Base-by-base conservation (phyloP, 1,140 invertebrate species). In the Globodera rostochiensis region DNA sequence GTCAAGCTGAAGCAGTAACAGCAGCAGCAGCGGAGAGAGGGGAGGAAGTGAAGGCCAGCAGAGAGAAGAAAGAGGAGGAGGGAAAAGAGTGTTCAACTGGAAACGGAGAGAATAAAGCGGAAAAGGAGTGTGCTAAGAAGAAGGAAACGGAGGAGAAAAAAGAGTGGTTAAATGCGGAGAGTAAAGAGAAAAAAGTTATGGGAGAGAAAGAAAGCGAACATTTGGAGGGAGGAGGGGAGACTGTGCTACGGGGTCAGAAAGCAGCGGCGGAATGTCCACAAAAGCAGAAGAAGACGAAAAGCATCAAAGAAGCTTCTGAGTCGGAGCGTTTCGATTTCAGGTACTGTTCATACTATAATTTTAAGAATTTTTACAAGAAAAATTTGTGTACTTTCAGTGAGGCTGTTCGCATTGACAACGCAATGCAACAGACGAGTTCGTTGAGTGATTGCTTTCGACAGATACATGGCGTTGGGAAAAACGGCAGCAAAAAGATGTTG, bases 331-430 rank as follows among this genome's bases (percentile, higher is more conserved):
- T 78, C 46, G 69, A 80, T 53, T 80, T 74, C 53, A 45, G 13
- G 79, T 74, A 6, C 47, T n/a, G 15, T 36, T 25, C n/a, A n/a
- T n/a, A n/a, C n/a, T 3, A 9, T 73, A 73, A n/a, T 15, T 36
- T 60, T 15, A 0, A 46, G 53, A 15, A 15, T 77, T 60, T 53
- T 13, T 4, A 4, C 36, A 36, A 36, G 2, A 36, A 36, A 0
- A 21, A 6, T 50, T 53, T 70, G 7, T 4, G 15, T 15, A 46
- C 76, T 64, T 64, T 80, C n/a, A 81, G 80, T 47, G 73, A 77
- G 50, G 80, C 74, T n/a, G n/a, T 81, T 50, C 71, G 74, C 1
- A 67, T 81, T 19, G 80, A 81, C 50, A 81, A 81, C 49, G 80
- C 74, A 49, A 67, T 67, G 49, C 73, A 77, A 21, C n/a, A 74